Evolutionary conservation across 2,113 vertebrate species (phyloP), one percentile per base, ranked within the genome.

Genomic region (Aegypius monachus): DNA sequence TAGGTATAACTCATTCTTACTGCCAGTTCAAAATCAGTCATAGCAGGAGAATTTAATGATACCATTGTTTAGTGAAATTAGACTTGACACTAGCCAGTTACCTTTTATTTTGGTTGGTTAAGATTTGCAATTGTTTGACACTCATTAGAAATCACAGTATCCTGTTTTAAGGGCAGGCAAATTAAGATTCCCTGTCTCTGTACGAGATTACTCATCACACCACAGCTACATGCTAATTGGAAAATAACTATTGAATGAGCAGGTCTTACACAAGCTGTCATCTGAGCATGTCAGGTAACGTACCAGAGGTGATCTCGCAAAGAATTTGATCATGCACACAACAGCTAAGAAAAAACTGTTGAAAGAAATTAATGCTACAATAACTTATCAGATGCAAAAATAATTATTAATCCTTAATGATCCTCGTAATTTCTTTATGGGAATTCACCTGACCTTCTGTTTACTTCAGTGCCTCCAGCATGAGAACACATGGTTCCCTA

Each of bases 121-220:
- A 67, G 88, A 79, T 87, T 81, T 89, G 68, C 75, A 92, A 22
- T 84, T 86, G 92, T 92, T 89, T 89, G 83, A 67, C 82, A 72
- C 65, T 95, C 89, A 38, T 91, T 94, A 95, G 73, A 90, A 84
- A 92, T 92, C 75, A 72, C 81, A 78, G 78, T 45, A 94, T 79
- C 71, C 80, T 75, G 79, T 62, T 94, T 58, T 80, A 87, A 95
- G 80, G 93, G 89, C 83, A 65, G 65, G 45, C 92, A 89, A 71
- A 95, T 94, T 48, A 90, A 74, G 75, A 66, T 90, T 90, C 65
- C 72, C 66, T 97, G 25, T 59, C 40, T 77, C 47, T 5, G 3
- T 71, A 65, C 61, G 22, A 14, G 36, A 81, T 96, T 95, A 84
- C 79, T 96, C 87, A 95, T 88, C 88, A 74, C 84, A 94, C 94